Evolutionary conservation across 2,888 invertebrate species (phyloP), one percentile per base, ranked within the genome.

Genomic region (Cryptocephalus moraei): DNA sequence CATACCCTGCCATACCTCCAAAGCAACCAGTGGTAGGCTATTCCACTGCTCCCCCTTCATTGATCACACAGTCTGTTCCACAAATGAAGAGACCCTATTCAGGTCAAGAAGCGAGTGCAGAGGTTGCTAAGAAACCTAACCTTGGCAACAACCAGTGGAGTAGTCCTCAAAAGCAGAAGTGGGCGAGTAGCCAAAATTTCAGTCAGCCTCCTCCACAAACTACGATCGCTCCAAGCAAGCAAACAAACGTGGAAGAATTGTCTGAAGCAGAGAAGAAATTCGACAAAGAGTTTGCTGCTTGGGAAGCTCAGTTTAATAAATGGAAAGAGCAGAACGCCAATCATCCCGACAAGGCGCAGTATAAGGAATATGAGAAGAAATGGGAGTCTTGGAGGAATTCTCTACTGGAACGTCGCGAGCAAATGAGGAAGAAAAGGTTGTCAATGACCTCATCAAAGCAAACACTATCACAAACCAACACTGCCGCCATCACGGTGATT

Each of bases 271-370:
- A 92, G 69, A 82, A 82, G 66, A 82, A 84, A 49, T 94, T 94
- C 71, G 89, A 91, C 64, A 81, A 84, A 51, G 89, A 93, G 68
- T 93, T 93, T 66, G 79, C 82, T 60, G 84, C 89, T 63, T 94
- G 93, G 93, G 91, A 92, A 70, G 80, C 86, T 56, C 89, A 93
- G 67, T 93, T 92, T 67, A 83, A 86, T 61, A 86, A 86, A 59
- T 94, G 94, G 94, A 89, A 88, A 65, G 80, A 82, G 52, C 88
- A 91, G 62, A 94, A 94, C 73, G 84, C 83, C 33, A 87, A 90
- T 68, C 92, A 93, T 73, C 93, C 93, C 0, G 91, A 93, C 67
- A 88, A 86, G 69, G 82, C 83, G 69, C 86, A 88, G 57, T 90
- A 90, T 64, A 77, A 77, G 58, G 84, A 88, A 61, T 93, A 92